Conservation (phyloP, 1,140 invertebrate genomes). For the Bactericera cockerelli region DNA sequence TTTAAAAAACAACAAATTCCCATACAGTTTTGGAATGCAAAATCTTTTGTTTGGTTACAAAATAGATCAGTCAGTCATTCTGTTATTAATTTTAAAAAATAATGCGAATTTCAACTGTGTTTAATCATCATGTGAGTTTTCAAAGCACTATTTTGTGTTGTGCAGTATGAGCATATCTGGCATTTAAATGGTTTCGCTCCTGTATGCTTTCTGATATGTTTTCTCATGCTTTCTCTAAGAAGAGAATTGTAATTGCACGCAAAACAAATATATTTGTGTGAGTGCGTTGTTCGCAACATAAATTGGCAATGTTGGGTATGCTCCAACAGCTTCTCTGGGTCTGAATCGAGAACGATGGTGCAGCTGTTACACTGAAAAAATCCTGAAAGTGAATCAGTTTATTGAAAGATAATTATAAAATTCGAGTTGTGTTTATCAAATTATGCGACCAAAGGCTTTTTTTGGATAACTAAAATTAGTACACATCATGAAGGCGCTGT, state of each 20-base stretch:
- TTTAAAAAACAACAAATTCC: no score
- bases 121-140: constrained; percentile 6
- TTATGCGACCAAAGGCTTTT: no score
- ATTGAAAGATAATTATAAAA: no score
- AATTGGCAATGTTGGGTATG: background rate
- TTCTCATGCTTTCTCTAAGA: background rate
- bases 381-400: background rate
- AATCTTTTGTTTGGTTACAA: no score
- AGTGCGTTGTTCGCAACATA: background rate
- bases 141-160: constrained; percentile 9
- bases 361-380: background rate
- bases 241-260: background rate
- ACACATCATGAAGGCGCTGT: no score
- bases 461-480: no score
- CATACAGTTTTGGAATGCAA: no score
- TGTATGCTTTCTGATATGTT: constrained; percentile 2
- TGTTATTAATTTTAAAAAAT: no score
- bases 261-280: constrained; percentile 1
- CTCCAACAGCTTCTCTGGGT: background rate
- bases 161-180: background rate
- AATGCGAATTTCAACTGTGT: background rate
- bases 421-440: no score
- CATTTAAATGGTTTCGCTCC: constrained; percentile 2
- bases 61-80: no score
- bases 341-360: background rate